Evolutionary conservation across 2,113 vertebrate species (phyloP).

Genomic region (Crotalus viridis): DNA sequence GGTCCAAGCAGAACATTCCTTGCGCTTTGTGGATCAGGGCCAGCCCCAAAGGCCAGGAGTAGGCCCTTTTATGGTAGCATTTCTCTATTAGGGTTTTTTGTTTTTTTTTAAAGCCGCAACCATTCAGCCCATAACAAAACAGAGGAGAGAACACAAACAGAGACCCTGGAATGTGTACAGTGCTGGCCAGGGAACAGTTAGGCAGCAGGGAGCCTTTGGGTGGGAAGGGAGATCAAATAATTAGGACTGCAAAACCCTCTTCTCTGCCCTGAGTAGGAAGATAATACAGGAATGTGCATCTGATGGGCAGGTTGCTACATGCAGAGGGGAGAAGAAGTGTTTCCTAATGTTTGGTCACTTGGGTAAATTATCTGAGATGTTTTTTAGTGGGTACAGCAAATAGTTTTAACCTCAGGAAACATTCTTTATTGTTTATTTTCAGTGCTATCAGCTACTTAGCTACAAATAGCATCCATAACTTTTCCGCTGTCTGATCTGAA

Average conservation of each 20-base stretch:
- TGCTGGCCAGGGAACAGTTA: constrained; percentile 15
- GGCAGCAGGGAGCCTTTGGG: constrained; percentile 30
- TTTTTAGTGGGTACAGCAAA: constrained; percentile 4
- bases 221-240: constrained; percentile 34
- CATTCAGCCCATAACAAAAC: constrained; percentile 29
- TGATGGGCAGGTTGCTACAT: constrained; percentile 19
- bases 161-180: constrained; percentile 22
- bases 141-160: constrained; percentile 24
- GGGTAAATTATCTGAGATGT: not conserved
- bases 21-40: constrained; percentile 55
- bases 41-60: constrained; percentile 64
- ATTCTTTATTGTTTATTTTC: not conserved
- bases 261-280: not conserved
- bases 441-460: not conserved
- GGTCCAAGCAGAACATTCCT: constrained; percentile 65
- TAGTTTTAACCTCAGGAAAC: not conserved
- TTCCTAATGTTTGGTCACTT: constrained; percentile 11
- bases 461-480: not conserved
- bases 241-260: constrained; percentile 23
- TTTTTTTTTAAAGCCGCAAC: not conserved
- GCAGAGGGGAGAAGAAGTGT: constrained; percentile 25
- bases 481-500: not conserved
- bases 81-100: constrained; percentile 60
- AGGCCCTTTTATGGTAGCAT: constrained; percentile 72
- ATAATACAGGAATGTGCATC: constrained; percentile 31